Evolutionary conservation across 2,113 vertebrate species (phyloP), one percentile per base, ranked within the genome.

Genomic region (Thinocorus orbignyianus): DNA sequence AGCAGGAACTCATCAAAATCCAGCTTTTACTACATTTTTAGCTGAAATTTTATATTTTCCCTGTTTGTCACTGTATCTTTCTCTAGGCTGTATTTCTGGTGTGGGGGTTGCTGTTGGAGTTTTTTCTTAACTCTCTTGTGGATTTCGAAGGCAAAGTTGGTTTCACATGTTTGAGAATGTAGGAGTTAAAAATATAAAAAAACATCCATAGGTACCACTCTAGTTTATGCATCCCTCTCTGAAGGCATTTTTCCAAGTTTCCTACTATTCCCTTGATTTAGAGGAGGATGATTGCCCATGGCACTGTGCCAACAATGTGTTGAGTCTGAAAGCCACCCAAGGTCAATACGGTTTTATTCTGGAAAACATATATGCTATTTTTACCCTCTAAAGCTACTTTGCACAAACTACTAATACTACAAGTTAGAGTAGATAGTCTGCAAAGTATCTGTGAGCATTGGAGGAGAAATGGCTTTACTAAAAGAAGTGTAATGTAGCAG

Each of bases 171-270:
- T 72, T 48, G 2, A 42, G 48, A 69, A 92, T 78, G 7, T 4
- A 49, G 15, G 11, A 57, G 19, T 51, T 70, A 48, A 68, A 68
- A 88, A 52, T n/a, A n/a, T n/a, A n/a, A n/a, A n/a, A n/a, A 71
- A 93, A 19, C 6, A 44, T 66, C 20, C 3, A 2, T 5, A 74
- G 65, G 26, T 55, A 71, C 1, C 13, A 14, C 13, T 65, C 8
- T 20, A 82, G 60, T 57, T 65, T 86, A 58, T 33, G 7, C 7
- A 88, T 19, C 30, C 17, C 72, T 74, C 69, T 74, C 18, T 60
- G 69, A 91, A 92, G 55, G 33, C 42, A 61, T 73, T 86, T 87
- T 91, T 89, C 42, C 83, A 74, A 88, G 16, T 74, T 92, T 76
- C 48, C 24, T 39, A 65, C 11, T 55, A 30, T 30, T 77, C 18